These are phyloP conservation scores for Drosophila asahinai DNA, from an alignment of 1,140 invertebrate genomes.

Conservation along the genomic window DNA sequence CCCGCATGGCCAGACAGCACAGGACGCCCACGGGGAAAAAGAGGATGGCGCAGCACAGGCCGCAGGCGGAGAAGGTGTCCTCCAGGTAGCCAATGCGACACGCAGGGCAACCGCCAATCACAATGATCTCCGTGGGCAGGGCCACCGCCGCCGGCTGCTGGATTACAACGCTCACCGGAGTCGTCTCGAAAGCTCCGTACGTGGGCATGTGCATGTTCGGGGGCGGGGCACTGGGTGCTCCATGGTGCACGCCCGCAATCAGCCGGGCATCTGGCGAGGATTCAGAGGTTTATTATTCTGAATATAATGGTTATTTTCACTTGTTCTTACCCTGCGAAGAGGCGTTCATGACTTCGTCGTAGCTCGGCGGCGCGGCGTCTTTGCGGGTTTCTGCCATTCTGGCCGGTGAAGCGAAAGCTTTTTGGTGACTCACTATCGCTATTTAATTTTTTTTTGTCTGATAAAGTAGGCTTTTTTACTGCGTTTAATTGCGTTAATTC, in stretches of 20 bases:
- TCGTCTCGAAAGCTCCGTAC: conserved; percentile 77
- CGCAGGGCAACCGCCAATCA: conserved; percentile 91
- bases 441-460: conserved; percentile 14
- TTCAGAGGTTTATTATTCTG: neutral
- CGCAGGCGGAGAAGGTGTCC: conserved; percentile 91
- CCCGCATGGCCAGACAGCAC: conserved; percentile 90
- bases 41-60: conserved; percentile 91
- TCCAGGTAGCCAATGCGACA: conserved; percentile 92
- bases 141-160: conserved; percentile 61
- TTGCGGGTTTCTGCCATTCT: conserved; percentile 47
- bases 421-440: conserved; percentile 39
- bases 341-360: conserved; percentile 70
- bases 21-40: conserved; percentile 93
- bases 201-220: conserved; percentile 61
- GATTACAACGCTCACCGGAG: conserved; percentile 73
- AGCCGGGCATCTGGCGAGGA: conserved; percentile 39
- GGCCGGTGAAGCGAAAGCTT: conserved; percentile 9
- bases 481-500: conserved; percentile 33
- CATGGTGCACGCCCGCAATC: conserved; percentile 61
- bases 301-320: neutral
- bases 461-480: conserved; percentile 22
- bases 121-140: conserved; percentile 88
- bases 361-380: conserved; percentile 63
- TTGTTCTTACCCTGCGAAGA: conserved; percentile 25
- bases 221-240: conserved; percentile 44